Conservation (phyloP, 1,140 invertebrate genomes). For the Scylla paramamosain region DNA sequence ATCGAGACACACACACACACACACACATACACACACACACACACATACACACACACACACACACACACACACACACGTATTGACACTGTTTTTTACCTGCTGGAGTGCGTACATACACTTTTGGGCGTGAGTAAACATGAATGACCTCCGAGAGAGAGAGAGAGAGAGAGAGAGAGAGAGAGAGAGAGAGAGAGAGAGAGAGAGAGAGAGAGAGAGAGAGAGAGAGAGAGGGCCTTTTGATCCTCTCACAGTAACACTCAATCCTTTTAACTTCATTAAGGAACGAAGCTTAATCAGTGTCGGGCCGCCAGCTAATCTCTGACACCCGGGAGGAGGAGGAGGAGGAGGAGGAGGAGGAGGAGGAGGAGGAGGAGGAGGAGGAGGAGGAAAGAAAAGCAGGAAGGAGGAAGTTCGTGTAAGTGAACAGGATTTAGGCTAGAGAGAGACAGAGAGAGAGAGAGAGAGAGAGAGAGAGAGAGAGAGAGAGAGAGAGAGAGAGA, state of each 20-base stretch:
- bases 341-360: slow-evolving; percentile 17
- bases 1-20: no score
- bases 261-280: slow-evolving; percentile 48
- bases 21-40: no score
- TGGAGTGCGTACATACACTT: no score
- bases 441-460: background rate
- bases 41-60: no score
- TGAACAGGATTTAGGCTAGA: no score
- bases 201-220: slow-evolving; percentile 48
- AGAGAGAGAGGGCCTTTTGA: background rate
- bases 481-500: background rate
- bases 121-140: no score
- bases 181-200: slow-evolving; percentile 47
- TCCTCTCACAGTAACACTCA: background rate
- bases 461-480: slow-evolving; percentile 29
- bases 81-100: no score
- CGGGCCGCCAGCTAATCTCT: slow-evolving; percentile 27
- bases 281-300: background rate
- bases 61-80: no score
- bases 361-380: slow-evolving; percentile 17
- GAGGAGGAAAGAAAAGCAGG: background rate
- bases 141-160: background rate
- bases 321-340: background rate
- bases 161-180: background rate
- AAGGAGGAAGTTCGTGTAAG: no score